Evolutionary conservation across 2,797 vertebrate species (phyloP).

Genomic region (Xiphorhynchus erythropygius): DNA sequence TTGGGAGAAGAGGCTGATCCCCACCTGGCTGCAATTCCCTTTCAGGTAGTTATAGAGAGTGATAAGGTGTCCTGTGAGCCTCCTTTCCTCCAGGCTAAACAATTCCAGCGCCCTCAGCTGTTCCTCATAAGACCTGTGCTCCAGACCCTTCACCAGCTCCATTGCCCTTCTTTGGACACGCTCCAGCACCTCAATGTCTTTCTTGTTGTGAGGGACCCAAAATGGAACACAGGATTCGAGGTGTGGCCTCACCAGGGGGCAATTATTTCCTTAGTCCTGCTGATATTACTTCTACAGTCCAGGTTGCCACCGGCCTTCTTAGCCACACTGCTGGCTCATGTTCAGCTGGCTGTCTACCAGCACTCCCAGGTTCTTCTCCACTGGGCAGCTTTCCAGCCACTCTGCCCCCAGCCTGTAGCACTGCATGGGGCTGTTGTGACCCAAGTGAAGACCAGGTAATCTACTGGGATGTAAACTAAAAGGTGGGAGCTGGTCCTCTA

Average conservation of each 20-base stretch:
- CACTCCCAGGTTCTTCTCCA: background rate
- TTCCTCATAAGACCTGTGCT: background rate
- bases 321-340: rapidly evolving
- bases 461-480: background rate
- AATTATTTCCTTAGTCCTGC: background rate
- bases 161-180: rapidly evolving
- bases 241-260: background rate
- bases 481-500: background rate
- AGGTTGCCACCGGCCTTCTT: rapidly evolving
- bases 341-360: rapidly evolving
- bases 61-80: background rate
- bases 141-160: background rate
- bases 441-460: background rate
- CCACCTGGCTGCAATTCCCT: background rate
- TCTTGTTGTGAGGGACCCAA: background rate
- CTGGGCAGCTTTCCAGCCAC: background rate
- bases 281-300: background rate
- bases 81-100: background rate
- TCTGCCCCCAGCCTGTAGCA: background rate
- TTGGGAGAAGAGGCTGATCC: background rate
- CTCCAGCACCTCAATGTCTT: background rate
- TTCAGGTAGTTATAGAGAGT: background rate
- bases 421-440: background rate
- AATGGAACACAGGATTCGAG: background rate
- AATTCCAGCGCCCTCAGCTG: background rate